phyloP scores from a whole-genome alignment of 1,140 invertebrate species.

The Ceratina australensis region DNA sequence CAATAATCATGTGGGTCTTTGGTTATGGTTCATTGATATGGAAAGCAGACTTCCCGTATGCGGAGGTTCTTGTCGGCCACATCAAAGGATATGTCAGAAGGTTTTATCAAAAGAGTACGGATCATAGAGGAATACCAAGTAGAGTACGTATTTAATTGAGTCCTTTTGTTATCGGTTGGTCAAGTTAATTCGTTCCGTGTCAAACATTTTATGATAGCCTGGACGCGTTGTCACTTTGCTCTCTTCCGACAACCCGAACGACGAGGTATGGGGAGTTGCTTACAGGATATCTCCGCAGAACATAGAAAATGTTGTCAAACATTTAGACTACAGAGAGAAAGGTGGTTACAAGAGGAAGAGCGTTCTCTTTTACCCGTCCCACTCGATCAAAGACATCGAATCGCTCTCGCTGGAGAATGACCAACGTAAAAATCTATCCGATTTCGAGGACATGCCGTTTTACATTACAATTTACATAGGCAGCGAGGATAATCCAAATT shows the following conservation, averaged over 20 bases:
- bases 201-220: conserved; percentile 82
- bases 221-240: conserved; percentile 94
- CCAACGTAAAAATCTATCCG: not conserved
- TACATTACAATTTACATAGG: conserved; percentile 92
- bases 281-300: conserved; percentile 90
- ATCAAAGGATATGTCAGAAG: conserved; percentile 91
- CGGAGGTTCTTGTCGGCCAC: conserved; percentile 87
- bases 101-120: conserved; percentile 95
- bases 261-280: conserved; percentile 92
- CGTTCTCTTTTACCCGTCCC: conserved; percentile 86
- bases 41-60: conserved; percentile 95
- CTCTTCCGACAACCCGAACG: conserved; percentile 82
- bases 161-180: conserved; percentile 85
- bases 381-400: conserved; percentile 46
- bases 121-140: conserved; percentile 91
- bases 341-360: conserved; percentile 89
- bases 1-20: conserved; percentile 89
- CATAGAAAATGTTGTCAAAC: conserved; percentile 85
- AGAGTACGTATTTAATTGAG: conserved; percentile 81
- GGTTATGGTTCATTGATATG: conserved; percentile 96
- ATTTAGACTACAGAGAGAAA: conserved; percentile 94
- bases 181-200: conserved; percentile 89
- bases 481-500: conserved; percentile 88
- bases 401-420: not conserved
- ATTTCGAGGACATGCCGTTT: conserved; percentile 80